Evolutionary conservation across 2,113 vertebrate genomes (phyloP), one percentile per base, ranked within the genome.

Genomic region (Sebastes schlegelii): DNA sequence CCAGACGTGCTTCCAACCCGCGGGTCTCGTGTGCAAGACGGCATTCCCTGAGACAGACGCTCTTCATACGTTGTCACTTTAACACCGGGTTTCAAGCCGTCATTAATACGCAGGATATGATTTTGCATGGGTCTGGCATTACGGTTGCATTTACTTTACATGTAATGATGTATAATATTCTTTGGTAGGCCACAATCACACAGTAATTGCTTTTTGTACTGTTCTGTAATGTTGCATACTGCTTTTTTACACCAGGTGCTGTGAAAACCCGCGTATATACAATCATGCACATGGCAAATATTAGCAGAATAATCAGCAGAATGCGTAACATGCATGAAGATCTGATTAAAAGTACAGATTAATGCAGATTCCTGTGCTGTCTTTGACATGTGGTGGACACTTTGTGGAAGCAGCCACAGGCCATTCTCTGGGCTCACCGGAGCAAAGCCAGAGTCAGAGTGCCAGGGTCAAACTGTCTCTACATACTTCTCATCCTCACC

Each of bases 381-480:
- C 45, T 58, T 46, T 68, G 85, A 86, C 81, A 88, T 88, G 70
- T 74, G 77, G 66, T 63, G 82, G 80, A 67, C 63, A 63, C 74
- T 77, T 79, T 82, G 72, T 88, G 87, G 88, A 85, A 90, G 82
- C 79, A 74, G 79, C 86, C 86, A 71, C 49, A 74, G 86, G 77
- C 85, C 57, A 90, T 92, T 93, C 88, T 94, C 86, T 69, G 70
- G 65, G 64, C 78, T 89, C 92, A 91, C 68, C 82, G 23, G 83
- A 91, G 92, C 90, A 91, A 82, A 90, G 74, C 87, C 74, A 43
- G 55, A 79, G 77, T 70, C 83, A 62, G 57, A 76, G 74, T 74
- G 79, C 84, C 86, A 77, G 86, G 91, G 91, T 93, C 91, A 89
- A 73, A 80, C 73, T 67, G 89, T 89, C 83, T 90, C 64, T 45